phyloP scores from a whole-genome alignment of 1,140 invertebrate species.

The Lepidurus arcticus region DNA sequence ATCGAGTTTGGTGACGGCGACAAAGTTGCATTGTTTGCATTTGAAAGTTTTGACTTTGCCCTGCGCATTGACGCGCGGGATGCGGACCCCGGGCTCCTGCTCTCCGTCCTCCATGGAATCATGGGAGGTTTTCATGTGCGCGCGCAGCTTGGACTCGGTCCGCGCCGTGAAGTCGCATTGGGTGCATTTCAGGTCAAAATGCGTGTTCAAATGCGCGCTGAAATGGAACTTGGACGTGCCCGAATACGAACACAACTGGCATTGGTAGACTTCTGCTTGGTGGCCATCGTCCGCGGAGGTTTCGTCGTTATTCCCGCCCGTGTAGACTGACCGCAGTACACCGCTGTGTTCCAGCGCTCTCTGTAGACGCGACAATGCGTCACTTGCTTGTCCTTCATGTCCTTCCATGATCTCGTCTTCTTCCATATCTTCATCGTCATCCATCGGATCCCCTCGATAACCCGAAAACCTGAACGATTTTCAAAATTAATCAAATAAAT shows the following conservation, averaged over 20 bases:
- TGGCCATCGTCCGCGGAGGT: constrained; percentile 34
- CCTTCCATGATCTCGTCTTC: constrained; percentile 23
- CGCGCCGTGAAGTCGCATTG: constrained; percentile 55
- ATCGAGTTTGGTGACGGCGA: constrained; percentile 77
- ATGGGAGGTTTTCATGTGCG: constrained; percentile 52
- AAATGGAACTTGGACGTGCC: constrained; percentile 47
- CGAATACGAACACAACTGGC: constrained; percentile 45
- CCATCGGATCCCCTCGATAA: constrained; percentile 28
- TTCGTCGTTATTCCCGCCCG: constrained; percentile 11
- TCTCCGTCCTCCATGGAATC: constrained; percentile 48
- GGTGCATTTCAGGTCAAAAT: constrained; percentile 48
- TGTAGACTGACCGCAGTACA: constrained; percentile 23
- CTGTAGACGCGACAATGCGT: constrained; percentile 38
- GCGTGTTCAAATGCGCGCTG: constrained; percentile 52
- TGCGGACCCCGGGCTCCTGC: constrained; percentile 58
- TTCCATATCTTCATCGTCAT: constrained; percentile 33
- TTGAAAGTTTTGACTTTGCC: constrained; percentile 74
- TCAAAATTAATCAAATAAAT: too few species aligned
- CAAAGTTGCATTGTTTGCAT: constrained; percentile 86
- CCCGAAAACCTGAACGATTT: neutral
- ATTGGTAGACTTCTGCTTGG: constrained; percentile 39
- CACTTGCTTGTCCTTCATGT: constrained; percentile 8
- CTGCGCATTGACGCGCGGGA: constrained; percentile 69
- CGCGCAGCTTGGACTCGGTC: constrained; percentile 53
- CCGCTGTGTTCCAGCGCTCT: constrained; percentile 37